phyloP scores from a whole-genome alignment of 1,140 invertebrate genomes.

The Coenobita brevimanus region DNA sequence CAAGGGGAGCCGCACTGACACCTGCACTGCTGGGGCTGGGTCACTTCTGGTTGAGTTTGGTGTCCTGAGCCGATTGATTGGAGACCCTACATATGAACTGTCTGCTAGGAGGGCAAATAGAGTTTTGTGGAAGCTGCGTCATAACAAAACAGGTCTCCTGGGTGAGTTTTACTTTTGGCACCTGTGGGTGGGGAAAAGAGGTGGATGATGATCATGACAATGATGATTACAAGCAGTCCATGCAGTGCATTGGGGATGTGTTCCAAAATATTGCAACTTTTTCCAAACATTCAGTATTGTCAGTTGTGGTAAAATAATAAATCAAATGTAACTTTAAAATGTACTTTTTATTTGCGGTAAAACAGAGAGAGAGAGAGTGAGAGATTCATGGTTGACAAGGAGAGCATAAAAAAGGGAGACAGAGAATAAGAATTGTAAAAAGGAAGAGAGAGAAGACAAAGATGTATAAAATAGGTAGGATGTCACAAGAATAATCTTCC shows the following conservation, averaged over 20 bases:
- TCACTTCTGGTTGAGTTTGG: constrained; percentile 81
- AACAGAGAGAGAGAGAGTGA: too few relatives aligned
- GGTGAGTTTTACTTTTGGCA: constrained; percentile 73
- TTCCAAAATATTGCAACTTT: not conserved
- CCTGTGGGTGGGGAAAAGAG: not conserved
- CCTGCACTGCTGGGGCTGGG: constrained; percentile 81
- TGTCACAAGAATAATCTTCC: not conserved
- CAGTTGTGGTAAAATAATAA: too few relatives aligned
- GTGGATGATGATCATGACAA: not conserved
- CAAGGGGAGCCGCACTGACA: constrained; percentile 77
- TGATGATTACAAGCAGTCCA: too few relatives aligned
- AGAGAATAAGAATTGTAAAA: too few relatives aligned
- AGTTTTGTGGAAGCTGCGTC: constrained; percentile 77
- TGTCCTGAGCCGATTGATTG: constrained; percentile 78
- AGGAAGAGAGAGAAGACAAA: too few relatives aligned
- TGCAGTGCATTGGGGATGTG: not conserved
- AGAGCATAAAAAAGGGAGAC: too few relatives aligned
- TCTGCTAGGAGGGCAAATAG: constrained; percentile 78
- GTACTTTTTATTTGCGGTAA: too few relatives aligned
- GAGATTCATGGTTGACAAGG: too few relatives aligned
- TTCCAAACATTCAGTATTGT: too few relatives aligned
- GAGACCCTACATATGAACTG: constrained; percentile 79
- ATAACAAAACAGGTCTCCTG: constrained; percentile 79
- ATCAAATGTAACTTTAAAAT: too few relatives aligned
- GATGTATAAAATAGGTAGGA: not conserved